Percentiles rank a stretch among this genome's conserved stretches.
Evolutionary conservation across 2,113 vertebrate species (phyloP).

Genomic region (Chaetodon auriga): DNA sequence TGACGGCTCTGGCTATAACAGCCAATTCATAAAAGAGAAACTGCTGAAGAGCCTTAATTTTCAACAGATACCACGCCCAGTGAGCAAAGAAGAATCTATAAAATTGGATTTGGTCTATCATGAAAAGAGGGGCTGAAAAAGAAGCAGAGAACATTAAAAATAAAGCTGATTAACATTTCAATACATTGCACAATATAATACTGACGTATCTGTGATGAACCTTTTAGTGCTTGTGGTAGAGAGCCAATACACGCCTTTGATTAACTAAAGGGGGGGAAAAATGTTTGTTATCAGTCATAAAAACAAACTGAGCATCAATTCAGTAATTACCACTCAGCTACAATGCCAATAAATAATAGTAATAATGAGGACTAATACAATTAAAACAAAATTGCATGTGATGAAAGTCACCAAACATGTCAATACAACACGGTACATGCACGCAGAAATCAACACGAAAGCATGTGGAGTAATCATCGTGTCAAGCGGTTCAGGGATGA

Average conservation of each 20-base stretch:
- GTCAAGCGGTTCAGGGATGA: not conserved
- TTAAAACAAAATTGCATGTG: constrained; percentile 57
- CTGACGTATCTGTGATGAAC: constrained; percentile 65
- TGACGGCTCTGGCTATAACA: constrained; percentile 1
- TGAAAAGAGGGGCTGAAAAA: not conserved
- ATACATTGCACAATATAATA: constrained; percentile 81
- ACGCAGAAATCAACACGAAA: constrained; percentile 22
- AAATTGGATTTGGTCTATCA: constrained; percentile 65
- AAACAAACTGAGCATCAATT: constrained; percentile 47
- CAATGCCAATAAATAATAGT: constrained; percentile 79
- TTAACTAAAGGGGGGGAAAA: constrained; percentile 28
- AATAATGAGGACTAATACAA: constrained; percentile 61
- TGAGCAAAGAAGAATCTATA: not conserved
- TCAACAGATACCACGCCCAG: constrained; percentile 22
- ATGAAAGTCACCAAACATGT: constrained; percentile 47
- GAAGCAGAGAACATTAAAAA: constrained; percentile 40
- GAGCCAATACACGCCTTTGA: constrained; percentile 55
- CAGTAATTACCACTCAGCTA: constrained; percentile 58
- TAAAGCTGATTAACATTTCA: constrained; percentile 80
- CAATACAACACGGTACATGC: constrained; percentile 37
- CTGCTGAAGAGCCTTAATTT: not conserved
- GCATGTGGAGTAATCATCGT: not conserved
- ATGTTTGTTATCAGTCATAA: constrained; percentile 42
- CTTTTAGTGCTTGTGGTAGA: constrained; percentile 57
- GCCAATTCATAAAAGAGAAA: constrained; percentile 4